Evolutionary conservation across 2,113 vertebrate genomes (phyloP).

Genomic region (Pipa parva): DNA sequence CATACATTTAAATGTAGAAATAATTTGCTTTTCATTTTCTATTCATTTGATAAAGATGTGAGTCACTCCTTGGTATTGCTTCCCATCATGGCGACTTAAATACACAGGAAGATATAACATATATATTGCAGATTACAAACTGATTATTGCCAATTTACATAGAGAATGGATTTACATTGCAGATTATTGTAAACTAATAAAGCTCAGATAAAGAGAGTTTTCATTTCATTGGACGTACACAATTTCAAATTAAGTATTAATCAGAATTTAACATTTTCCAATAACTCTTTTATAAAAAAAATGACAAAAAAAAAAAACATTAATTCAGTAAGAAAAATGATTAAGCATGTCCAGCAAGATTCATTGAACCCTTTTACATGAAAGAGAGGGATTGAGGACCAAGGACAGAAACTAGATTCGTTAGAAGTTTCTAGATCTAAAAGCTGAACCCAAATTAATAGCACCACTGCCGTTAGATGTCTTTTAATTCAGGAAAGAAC

Average conservation of each 20-base stretch:
- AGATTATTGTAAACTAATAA: slow-evolving; percentile 36
- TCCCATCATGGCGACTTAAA: slow-evolving; percentile 34
- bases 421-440: no score
- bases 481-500: no score
- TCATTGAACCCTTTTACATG: no score
- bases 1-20: slow-evolving; percentile 43
- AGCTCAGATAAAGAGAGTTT: slow-evolving; percentile 5
- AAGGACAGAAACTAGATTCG: no score
- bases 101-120: slow-evolving; percentile 34
- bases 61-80: slow-evolving; percentile 40
- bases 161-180: slow-evolving; percentile 20
- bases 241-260: neutral
- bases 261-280: neutral
- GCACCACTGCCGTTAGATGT: no score
- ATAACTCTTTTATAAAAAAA: neutral
- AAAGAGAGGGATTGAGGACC: no score
- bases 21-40: slow-evolving; percentile 44
- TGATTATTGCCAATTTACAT: slow-evolving; percentile 38
- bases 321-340: no score
- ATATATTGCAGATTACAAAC: slow-evolving; percentile 38
- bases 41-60: slow-evolving; percentile 43
- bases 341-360: no score
- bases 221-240: slow-evolving; percentile 8
- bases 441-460: no score
- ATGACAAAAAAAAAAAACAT: neutral